Percentiles rank a stretch among this genome's conserved stretches.
Evolutionary conservation across 2,113 vertebrate species (phyloP).

Genomic region (Coryphaenoides rupestris): DNA sequence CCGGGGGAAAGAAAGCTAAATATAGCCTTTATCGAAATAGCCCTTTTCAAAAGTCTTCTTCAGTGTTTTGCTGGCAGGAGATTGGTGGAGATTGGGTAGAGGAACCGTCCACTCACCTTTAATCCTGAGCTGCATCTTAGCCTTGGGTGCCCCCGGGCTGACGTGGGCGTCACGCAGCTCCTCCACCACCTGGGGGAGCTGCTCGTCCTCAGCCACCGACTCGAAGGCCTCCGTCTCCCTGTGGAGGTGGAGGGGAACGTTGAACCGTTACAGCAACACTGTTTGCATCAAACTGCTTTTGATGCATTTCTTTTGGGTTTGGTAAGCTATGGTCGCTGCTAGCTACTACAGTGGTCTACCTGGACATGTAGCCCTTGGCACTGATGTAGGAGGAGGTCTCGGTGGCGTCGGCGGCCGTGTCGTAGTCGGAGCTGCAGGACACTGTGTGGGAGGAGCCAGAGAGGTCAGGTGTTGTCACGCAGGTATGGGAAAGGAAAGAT

Average conservation of each 20-base stretch:
- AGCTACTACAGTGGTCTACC: conserved; percentile 63
- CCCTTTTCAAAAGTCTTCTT: too few species aligned
- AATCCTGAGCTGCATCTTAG: conserved; percentile 88
- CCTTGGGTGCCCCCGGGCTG: conserved; percentile 79
- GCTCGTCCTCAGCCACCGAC: conserved; percentile 89
- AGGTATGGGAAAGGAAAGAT: too few species aligned
- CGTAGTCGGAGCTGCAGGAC: conserved; percentile 87
- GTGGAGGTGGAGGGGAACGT: conserved; percentile 19
- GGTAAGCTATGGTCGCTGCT: too few species aligned
- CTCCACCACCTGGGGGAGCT: conserved; percentile 89
- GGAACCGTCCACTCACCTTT: conserved; percentile 77
- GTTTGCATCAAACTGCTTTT: too few species aligned
- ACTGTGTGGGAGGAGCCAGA: conserved; percentile 51
- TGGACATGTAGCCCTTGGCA: conserved; percentile 83
- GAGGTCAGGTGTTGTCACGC: too few species aligned
- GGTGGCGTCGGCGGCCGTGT: conserved; percentile 87
- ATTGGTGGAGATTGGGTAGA: too few species aligned
- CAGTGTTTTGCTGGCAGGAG: not conserved
- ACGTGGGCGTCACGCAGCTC: conserved; percentile 89
- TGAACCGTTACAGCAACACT: not conserved
- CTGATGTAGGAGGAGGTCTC: conserved; percentile 90
- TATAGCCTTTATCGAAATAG: not conserved
- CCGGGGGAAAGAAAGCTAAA: too few species aligned
- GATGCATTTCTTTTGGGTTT: not conserved
- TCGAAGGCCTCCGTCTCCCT: conserved; percentile 92